These are phyloP conservation scores for Oxyteleia sp. DNA, from an alignment of 2,888 invertebrate genomes.

Conservation along the genomic window DNA sequence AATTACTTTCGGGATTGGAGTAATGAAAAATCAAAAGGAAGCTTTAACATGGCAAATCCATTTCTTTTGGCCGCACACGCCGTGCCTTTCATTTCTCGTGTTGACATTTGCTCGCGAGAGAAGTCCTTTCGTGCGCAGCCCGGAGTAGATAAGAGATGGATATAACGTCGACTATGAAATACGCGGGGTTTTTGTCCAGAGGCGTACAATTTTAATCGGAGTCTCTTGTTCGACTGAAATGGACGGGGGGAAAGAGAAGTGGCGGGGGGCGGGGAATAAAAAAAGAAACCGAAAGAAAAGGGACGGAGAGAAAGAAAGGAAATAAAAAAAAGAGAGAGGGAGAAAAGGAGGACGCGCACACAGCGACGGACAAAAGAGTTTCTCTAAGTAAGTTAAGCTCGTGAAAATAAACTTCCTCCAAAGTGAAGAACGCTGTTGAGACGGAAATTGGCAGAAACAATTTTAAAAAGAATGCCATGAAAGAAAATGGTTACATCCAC, in stretches of 20 bases:
- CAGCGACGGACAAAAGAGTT: too few species aligned
- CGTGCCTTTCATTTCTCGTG: constrained; percentile 47
- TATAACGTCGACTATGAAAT: constrained; percentile 49
- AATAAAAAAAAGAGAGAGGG: too few species aligned
- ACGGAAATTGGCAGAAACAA: too few species aligned
- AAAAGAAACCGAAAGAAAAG: constrained; percentile 11
- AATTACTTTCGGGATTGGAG: constrained; percentile 50
- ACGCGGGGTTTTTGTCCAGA: constrained; percentile 22
- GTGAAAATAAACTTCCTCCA: too few species aligned
- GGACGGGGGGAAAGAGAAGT: constrained; percentile 15
- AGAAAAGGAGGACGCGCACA: too few species aligned
- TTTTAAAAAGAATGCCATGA: too few species aligned
- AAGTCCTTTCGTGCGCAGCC: constrained; percentile 36
- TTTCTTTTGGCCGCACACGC: constrained; percentile 46
- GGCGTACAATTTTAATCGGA: constrained; percentile 60
- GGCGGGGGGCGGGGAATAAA: not conserved
- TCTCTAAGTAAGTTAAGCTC: too few species aligned
- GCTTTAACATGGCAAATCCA: constrained; percentile 53
- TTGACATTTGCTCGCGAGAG: constrained; percentile 59
- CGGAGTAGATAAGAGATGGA: constrained; percentile 45
- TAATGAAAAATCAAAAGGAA: constrained; percentile 45
- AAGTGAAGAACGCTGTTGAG: too few species aligned
- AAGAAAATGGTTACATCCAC: too few species aligned
- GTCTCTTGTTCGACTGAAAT: constrained; percentile 58
- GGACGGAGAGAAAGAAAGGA: too few species aligned